Base-by-base conservation (phyloP, 1,140 invertebrate genomes). In the Halesus radiatus region DNA sequence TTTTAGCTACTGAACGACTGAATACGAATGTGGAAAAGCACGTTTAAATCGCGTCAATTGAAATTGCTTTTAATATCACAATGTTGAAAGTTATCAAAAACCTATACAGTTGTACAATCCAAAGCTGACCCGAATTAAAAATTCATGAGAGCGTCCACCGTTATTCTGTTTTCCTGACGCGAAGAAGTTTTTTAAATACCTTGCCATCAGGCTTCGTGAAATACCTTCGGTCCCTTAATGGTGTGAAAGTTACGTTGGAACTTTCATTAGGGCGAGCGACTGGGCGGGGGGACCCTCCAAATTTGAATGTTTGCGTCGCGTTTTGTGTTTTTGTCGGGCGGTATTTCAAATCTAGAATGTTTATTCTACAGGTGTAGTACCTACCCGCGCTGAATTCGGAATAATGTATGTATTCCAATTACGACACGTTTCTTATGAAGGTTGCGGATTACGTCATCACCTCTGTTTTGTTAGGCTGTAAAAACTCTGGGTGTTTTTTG, bases 81-180 rank as follows among this genome's bases (percentile, higher is more conserved):
- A n/a, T n/a, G n/a, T n/a, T n/a, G n/a, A n/a, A n/a, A n/a, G n/a
- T n/a, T n/a, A n/a, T n/a, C n/a, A n/a, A n/a, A n/a, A 5, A 5
- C 5, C 26, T 45, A 13, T 45, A 1, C 37, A 10, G 37, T 45
- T 45, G 7, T 8, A 45, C 26, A 45, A 45, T 45, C 37, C 37
- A 13, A 13, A 45, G 13, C 54, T 1, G 53, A 56, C 56, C 70
- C n/a, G 37, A 74, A 68, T 80, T 80, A 80, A 80, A 80, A 73
- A 80, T 80, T 80, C 75, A 80, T 80, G 78, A 80, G 56, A 64
- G 60, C 58, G 76, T 77, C 58, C 64, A 26, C 23, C 78, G 68
- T 32, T 79, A 70, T 68, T 79, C 73, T 80, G 79, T 80, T 80
- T 80, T 54, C 64, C 74, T 77, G 79, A 76, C 79, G 32, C 53